Base-by-base conservation (phyloP, 2,888 invertebrate genomes). In the Metellina segmentata region DNA sequence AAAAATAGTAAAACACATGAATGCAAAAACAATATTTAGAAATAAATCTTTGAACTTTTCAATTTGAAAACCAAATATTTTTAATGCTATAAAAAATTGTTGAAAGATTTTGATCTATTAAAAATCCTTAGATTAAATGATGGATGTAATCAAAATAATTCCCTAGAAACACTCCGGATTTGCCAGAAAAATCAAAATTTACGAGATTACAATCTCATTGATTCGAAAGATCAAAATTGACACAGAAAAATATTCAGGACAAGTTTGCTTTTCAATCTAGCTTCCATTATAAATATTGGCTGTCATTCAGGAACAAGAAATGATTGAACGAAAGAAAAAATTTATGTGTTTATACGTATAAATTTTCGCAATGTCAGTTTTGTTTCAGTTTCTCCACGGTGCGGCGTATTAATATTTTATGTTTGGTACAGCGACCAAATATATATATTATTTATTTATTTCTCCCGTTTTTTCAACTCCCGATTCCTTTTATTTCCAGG, bases 321-420 rank as follows among this genome's bases (percentile, higher is more conserved):
- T 75, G 53, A 9, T 7, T 61, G 61, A 61, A 61, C 61, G 61
- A 11, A 61, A 61, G 13, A 61, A 61, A 61, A 61, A 61, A 61
- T 61, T 74, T 74, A 74, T 61, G 53, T 81, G 69, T 77, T 61
- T 61, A 77, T 74, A 85, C 85, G 74, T 87, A 87, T 87, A 87
- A 70, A 87, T 87, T 87, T 87, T 52, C 79, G 78, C 87, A 19
- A 79, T 34, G 87, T 87, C 87, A 87, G 87, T 79, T 87, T 79
- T 79, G 79, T 79, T 87, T 71, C 87, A 72, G 72, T 79, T 72
- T 48, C 79, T 34, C 9, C 48, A 72, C 52, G 61, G 52, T 20
- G 72, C n/a, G 20, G 34, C 19, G 87, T 72, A 87, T 87, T 87
- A 87, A 87, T 87, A 87, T 87, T 87, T 87, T 87, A 87, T 87